A percentile compares a stretch with the other conserved stretches of the same genome.
Evolutionary conservation across 2,113 vertebrate species (phyloP).

Genomic region (Tauraco erythrolophus): DNA sequence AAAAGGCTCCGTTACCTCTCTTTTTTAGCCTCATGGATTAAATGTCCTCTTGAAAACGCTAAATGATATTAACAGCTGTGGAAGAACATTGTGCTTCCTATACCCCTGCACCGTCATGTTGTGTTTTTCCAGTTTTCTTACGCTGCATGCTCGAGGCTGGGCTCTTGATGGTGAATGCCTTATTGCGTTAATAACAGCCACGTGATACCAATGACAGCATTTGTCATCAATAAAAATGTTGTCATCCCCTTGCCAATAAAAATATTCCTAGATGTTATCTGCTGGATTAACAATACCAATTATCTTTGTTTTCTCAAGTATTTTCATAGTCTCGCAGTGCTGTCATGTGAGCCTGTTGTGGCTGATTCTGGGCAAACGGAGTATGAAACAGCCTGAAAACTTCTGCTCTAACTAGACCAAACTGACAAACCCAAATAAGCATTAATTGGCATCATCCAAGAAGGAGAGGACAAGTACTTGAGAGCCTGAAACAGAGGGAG

Average conservation of each 20-base stretch:
- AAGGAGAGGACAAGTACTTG: not conserved
- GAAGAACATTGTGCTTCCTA: not conserved
- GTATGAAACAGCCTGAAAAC: not conserved
- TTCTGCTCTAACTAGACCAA: not conserved
- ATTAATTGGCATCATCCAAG: not conserved
- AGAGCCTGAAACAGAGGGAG: not conserved
- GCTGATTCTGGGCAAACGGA: not conserved
- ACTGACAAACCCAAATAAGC: not conserved
- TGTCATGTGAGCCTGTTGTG: not conserved
- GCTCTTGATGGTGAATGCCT: not conserved
- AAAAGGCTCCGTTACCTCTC: not conserved
- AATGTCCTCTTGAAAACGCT: not conserved
- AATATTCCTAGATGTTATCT: not conserved
- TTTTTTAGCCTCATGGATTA: not conserved
- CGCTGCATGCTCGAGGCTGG: fast-evolving
- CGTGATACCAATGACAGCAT: fast-evolving
- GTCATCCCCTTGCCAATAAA: not conserved
- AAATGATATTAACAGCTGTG: fast-evolving
- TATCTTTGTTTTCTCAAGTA: not conserved
- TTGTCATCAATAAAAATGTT: not conserved
- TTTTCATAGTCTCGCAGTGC: not conserved
- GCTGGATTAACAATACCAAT: not conserved
- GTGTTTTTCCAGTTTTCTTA: not conserved
- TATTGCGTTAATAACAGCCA: not conserved
- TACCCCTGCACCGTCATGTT: fast-evolving